Percentiles rank a stretch among this genome's conserved stretches.
Conservation (phyloP, 2,113 vertebrate species). For the Podarcis cretensis region DNA sequence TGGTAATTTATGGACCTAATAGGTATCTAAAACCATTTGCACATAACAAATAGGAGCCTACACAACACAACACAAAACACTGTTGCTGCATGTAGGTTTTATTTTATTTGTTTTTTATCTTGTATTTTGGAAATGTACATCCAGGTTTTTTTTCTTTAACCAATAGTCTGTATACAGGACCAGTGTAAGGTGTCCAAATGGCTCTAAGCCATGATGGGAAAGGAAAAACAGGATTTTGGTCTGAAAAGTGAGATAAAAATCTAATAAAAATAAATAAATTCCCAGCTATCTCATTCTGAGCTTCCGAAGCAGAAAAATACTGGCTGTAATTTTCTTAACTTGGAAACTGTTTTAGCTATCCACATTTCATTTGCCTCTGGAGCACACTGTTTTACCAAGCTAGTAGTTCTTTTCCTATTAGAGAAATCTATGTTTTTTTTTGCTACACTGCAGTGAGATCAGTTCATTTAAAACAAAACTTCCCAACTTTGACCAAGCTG, state of each 20-base stretch:
- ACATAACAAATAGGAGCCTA: no score
- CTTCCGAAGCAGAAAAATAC: not conserved
- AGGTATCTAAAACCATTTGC: no score
- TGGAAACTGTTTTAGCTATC: slow-evolving; percentile 32
- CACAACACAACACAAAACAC: no score
- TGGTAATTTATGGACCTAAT: no score
- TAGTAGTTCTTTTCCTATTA: not conserved
- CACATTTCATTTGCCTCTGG: slow-evolving; percentile 12
- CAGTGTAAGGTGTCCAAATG: not conserved
- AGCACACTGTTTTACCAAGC: slow-evolving; percentile 14
- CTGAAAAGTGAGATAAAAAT: not conserved
- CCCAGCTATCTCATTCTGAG: not conserved
- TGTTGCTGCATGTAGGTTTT: no score
- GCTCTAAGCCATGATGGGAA: not conserved
- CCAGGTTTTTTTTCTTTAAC: no score
- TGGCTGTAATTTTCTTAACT: slow-evolving; percentile 23
- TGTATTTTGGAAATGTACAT: no score
- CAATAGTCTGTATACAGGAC: not conserved
- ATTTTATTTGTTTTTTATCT: no score
- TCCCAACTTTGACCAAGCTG: slow-evolving; percentile 2
- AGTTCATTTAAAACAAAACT: slow-evolving; percentile 13
- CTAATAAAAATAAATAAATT: slow-evolving; percentile 4
- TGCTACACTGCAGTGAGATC: not conserved
- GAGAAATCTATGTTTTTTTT: not conserved
- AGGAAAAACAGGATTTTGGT: not conserved